Evolutionary conservation across 2,888 invertebrate species (phyloP), one percentile per base, ranked within the genome.

Genomic region (Polymixis lichenea): DNA sequence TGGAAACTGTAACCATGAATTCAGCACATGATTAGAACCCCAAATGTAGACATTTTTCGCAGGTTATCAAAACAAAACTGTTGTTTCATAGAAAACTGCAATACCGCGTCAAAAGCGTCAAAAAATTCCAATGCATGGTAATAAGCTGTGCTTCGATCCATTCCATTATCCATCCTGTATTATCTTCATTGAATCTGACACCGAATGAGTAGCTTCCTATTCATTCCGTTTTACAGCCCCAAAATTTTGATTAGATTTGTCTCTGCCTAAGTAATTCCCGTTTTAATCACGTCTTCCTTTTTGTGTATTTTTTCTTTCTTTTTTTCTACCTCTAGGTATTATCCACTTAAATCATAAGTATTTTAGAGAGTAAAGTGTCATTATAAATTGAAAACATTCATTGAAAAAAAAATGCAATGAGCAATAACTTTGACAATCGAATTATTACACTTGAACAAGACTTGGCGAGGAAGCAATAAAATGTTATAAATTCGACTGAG

Each of bases 381-480:
- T 73, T 75, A 62, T 46, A 17, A 6, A 76, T 58, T 32, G 22
- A 4, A 51, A 17, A 13, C 8, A 1, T 19, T 25, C 8, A 19
- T 32, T 25, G 32, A 75, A 7, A 53, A 66, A 51, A 61, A 51
- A 46, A 28, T 43, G 17, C 19, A 46, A 62, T 62, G 15, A 15
- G 53, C 9, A 53, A 53, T 58, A 68, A 60, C 69, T 58, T 56
- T 65, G 15, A 38, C 22, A 13, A 11, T 13, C 43, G 68, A 79
- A 83, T 80, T 70, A 70, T 70, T 65, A 78, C 65, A 56, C 65
- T 70, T 55, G 60, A 83, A 70, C 25, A 25, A 78, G 56, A 53
- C 46, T 66, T 38, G 51, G 55, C 28, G 43, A 70, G 58, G 51
- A 69, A 84, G 75, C 70, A 86, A 83, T 86, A 73, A 79, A 83